Evolutionary conservation across 53 echinoderm and acorn worm genomes (phyloP).

Genomic region (Temnopleurus reevesii): DNA sequence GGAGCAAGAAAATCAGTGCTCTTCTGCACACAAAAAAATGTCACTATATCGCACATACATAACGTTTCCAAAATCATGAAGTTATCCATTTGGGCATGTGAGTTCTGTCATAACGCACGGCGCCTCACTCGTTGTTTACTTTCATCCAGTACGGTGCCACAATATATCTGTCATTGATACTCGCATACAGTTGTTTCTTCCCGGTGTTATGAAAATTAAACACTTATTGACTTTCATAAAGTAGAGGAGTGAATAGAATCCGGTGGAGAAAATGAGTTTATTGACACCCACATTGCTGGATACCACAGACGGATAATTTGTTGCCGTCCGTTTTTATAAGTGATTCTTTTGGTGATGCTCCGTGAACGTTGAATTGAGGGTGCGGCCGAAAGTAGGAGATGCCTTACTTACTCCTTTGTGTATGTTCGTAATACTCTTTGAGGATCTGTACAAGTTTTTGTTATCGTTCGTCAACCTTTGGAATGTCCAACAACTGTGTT

Average conservation of each 20-base stretch:
- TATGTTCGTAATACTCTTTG: too few species aligned
- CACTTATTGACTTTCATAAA: neutral
- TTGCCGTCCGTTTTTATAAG: neutral
- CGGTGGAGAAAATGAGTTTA: neutral
- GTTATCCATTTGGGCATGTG: slow-evolving; percentile 14
- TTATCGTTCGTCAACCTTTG: too few species aligned
- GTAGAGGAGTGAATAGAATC: neutral
- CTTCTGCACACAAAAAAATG: too few species aligned
- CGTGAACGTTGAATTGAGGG: too few species aligned
- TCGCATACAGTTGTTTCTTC: slow-evolving; percentile 19
- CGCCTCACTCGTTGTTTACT: neutral
- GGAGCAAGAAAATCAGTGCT: too few species aligned
- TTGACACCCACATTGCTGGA: neutral
- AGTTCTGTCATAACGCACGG: neutral
- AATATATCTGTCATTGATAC: neutral
- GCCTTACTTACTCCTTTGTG: too few species aligned
- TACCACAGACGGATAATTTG: neutral
- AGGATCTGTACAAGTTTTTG: too few species aligned
- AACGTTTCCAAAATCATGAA: neutral
- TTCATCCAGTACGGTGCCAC: neutral
- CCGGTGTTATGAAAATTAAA: slow-evolving; percentile 4
- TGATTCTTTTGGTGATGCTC: too few species aligned
- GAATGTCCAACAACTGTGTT: too few species aligned
- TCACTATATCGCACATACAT: neutral
- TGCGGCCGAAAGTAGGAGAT: too few species aligned